Evolutionary conservation across 2,888 invertebrate genomes (phyloP).

Genomic region (Drosophila gaucha): DNA sequence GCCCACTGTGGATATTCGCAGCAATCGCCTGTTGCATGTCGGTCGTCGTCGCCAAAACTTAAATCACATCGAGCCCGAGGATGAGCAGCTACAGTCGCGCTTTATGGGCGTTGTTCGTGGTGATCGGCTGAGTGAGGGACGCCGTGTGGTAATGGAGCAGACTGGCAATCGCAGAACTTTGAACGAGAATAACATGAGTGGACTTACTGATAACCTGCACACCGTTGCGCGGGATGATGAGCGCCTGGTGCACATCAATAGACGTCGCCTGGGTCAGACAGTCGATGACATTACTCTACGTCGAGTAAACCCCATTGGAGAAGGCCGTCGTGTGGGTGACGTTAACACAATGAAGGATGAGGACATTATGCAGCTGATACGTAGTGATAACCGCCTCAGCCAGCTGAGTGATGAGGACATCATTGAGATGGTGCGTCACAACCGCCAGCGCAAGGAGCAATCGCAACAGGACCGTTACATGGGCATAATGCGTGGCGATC

Average conservation of each 20-base stretch:
- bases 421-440: conserved; percentile 40
- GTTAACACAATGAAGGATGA: conserved; percentile 10
- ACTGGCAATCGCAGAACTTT: not conserved
- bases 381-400: conserved; percentile 14
- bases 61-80: conserved; percentile 18
- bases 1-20: conserved; percentile 47
- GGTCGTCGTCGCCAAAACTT: conserved; percentile 60
- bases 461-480: conserved; percentile 7
- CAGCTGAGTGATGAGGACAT: conserved; percentile 47
- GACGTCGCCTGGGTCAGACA: conserved; percentile 45
- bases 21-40: conserved; percentile 54
- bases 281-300: conserved; percentile 24
- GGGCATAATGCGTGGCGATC: not conserved
- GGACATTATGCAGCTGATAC: conserved; percentile 16
- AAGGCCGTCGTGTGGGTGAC: conserved; percentile 42
- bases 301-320: conserved; percentile 30
- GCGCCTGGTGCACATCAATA: conserved; percentile 58
- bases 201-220: conserved; percentile 30
- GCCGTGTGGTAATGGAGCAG: conserved; percentile 7
- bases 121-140: conserved; percentile 38
- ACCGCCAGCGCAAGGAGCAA: conserved; percentile 20
- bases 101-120: conserved; percentile 5
- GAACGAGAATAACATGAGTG: not conserved
- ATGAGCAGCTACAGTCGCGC: conserved; percentile 31
- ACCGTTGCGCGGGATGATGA: conserved; percentile 52